These are phyloP conservation scores for Bettongia penicillata DNA, from an alignment of 2,113 vertebrate genomes.

Conservation along the genomic window DNA sequence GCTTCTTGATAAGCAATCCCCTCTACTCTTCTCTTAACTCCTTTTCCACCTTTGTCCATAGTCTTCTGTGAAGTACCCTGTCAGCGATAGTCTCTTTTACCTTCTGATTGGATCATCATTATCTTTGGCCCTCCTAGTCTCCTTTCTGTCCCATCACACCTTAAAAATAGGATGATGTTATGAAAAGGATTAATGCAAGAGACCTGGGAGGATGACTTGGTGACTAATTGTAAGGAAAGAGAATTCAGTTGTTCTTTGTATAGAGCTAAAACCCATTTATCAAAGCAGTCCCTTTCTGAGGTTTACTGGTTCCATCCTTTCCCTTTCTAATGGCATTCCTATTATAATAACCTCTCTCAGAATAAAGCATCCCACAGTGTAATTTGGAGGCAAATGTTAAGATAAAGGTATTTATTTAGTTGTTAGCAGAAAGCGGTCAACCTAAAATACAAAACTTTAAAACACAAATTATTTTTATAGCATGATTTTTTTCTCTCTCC, in stretches of 20 bases:
- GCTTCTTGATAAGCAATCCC: not conserved
- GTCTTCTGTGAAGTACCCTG: not conserved
- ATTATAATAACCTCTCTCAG: not conserved
- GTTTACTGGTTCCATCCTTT: not conserved
- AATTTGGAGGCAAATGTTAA: not conserved
- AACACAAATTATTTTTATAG: not conserved
- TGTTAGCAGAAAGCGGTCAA: not conserved
- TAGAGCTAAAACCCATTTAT: not conserved
- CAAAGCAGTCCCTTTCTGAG: not conserved
- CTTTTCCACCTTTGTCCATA: not conserved
- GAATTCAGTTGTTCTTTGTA: not conserved
- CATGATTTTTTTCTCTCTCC: not conserved
- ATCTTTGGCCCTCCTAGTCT: not conserved
- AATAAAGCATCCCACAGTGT: not conserved
- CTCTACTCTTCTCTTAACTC: not conserved
- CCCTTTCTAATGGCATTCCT: not conserved
- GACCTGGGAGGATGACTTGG: not conserved
- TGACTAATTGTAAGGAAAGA: not conserved
- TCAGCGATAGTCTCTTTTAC: not conserved
- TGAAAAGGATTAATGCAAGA: not conserved
- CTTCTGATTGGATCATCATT: not conserved
- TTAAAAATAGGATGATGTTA: not conserved
- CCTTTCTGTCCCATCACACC: not conserved
- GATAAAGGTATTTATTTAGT: not conserved
- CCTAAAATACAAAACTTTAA: not conserved